Percentiles rank a stretch among this genome's conserved stretches.
These are phyloP conservation scores for Esperia sulphurella DNA, from an alignment of 2,888 invertebrate genomes.

Conservation along the genomic window DNA sequence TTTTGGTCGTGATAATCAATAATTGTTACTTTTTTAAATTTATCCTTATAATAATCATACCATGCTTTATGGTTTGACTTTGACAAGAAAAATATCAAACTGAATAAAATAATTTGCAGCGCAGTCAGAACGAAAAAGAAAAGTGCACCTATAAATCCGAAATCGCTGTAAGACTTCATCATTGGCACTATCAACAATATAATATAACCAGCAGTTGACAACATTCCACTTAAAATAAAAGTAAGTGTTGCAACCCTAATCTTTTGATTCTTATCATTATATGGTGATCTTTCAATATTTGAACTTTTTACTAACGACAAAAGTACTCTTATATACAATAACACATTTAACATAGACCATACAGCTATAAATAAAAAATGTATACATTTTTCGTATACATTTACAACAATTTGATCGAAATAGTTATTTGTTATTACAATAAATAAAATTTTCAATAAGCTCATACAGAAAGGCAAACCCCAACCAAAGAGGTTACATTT, in stretches of 20 bases:
- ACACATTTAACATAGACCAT: neutral
- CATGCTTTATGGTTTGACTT: neutral
- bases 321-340: neutral
- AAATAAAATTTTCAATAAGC: neutral
- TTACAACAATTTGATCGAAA: too few species aligned
- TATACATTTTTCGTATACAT: too few species aligned
- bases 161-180: neutral
- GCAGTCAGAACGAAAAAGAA: too few species aligned
- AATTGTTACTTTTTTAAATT: neutral
- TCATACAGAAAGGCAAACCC: neutral
- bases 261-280: neutral
- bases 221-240: slow-evolving; percentile 1
- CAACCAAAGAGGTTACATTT: slow-evolving; percentile 1
- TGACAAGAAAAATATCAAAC: neutral
- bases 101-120: neutral
- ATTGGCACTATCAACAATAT: neutral
- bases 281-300: neutral
- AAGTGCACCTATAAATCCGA: too few species aligned
- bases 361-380: neutral
- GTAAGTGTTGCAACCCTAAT: neutral
- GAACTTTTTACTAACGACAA: neutral
- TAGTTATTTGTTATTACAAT: too few species aligned
- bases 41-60: neutral
- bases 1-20: too few species aligned
- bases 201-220: neutral